phyloP scores from a whole-genome alignment of 2,113 vertebrate species.

The Protobothrops mucrosquamatus region DNA sequence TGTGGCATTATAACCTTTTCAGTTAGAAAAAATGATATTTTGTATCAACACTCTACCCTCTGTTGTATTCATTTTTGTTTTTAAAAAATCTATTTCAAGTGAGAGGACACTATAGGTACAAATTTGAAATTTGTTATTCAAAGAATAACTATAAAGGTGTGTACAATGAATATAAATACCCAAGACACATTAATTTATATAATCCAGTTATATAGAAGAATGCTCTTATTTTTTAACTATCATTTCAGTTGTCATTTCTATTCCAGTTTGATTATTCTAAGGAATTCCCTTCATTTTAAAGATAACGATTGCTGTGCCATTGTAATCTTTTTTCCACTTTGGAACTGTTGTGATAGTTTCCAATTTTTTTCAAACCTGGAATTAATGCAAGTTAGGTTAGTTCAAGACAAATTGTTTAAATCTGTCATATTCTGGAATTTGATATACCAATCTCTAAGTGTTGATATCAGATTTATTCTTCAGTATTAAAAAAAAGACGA shows the following conservation, averaged over 20 bases:
- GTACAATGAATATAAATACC: neutral
- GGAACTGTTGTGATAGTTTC: neutral
- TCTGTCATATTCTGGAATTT: neutral
- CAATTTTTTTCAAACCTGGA: neutral
- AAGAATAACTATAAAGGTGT: neutral
- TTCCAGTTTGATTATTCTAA: neutral
- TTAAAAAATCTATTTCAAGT: neutral
- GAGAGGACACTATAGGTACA: neutral
- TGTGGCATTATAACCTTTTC: neutral
- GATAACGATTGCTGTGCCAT: neutral
- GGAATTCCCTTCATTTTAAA: neutral
- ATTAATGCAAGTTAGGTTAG: neutral
- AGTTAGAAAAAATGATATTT: neutral
- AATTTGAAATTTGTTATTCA: neutral
- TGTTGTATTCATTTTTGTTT: neutral
- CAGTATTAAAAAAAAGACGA: neutral
- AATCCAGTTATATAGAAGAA: neutral
- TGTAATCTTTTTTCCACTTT: neutral
- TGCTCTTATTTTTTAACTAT: neutral
- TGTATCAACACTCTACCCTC: neutral
- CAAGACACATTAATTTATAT: neutral
- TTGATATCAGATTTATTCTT: neutral
- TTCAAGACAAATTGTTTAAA: neutral
- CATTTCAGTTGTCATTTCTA: neutral
- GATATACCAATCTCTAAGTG: neutral